Evolutionary conservation across 2,888 invertebrate genomes (phyloP).

Genomic region (Cheilosia impressa): DNA sequence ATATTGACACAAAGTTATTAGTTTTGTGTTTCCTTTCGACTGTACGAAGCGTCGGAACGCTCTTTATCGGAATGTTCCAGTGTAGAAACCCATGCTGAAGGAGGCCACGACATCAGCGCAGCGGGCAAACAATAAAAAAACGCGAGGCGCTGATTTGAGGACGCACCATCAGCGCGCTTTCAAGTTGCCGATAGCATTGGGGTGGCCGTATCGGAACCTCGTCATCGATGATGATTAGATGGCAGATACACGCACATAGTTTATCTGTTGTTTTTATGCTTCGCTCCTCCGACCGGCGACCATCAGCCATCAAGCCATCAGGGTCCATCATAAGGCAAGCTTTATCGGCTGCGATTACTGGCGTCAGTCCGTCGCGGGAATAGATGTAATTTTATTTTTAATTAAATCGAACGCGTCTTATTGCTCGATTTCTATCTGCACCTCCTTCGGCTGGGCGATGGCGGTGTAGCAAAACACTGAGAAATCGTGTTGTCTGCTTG

Average conservation of each 20-base stretch:
- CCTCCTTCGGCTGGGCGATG: slow-evolving; percentile 16
- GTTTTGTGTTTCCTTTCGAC: slow-evolving; percentile 57
- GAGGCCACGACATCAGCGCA: slow-evolving; percentile 48
- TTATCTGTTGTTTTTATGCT: slow-evolving; percentile 52
- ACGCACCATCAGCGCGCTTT: slow-evolving; percentile 43
- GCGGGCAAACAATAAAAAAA: slow-evolving; percentile 48
- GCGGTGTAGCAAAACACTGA: slow-evolving; percentile 50
- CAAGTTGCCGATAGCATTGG: slow-evolving; percentile 47
- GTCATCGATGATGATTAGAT: slow-evolving; percentile 65
- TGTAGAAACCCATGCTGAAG: slow-evolving; percentile 49
- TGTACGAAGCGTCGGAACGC: slow-evolving; percentile 3
- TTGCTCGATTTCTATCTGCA: slow-evolving; percentile 60
- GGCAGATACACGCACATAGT: slow-evolving; percentile 62
- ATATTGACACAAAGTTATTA: slow-evolving; percentile 67
- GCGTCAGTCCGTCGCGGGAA: slow-evolving; percentile 61
- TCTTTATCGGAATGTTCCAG: slow-evolving; percentile 59
- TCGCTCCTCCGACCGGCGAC: slow-evolving; percentile 13
- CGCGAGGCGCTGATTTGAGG: slow-evolving; percentile 54
- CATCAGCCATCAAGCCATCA: slow-evolving; percentile 27
- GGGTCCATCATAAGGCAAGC: slow-evolving; percentile 48
- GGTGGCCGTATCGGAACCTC: slow-evolving; percentile 49
- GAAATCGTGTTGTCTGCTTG: slow-evolving; percentile 50
- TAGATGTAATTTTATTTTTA: slow-evolving; percentile 66
- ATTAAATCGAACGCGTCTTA: slow-evolving; percentile 60
- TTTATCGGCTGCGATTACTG: slow-evolving; percentile 45